These are phyloP conservation scores for Drosophila mojavensis DNA, from an alignment of 1,140 invertebrate genomes.

Conservation along the genomic window DNA sequence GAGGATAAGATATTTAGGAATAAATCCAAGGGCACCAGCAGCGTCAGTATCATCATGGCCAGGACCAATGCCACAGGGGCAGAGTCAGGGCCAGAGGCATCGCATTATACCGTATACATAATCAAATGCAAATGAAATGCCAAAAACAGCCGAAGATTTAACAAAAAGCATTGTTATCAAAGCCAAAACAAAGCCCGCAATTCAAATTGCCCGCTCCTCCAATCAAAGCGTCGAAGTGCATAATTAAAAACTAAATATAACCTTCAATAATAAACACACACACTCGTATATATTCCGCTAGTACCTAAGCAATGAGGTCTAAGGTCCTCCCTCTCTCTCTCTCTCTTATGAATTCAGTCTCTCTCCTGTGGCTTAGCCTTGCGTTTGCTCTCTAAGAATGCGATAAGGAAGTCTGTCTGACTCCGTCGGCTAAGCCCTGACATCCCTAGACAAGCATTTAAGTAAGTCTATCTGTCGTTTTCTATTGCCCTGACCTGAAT, in stretches of 20 bases:
- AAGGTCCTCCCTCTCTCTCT: no score
- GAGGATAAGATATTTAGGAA: slow-evolving; percentile 44
- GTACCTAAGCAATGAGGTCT: neutral
- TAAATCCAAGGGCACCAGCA: slow-evolving; percentile 39
- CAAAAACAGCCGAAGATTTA: slow-evolving; percentile 31
- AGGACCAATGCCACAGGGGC: neutral
- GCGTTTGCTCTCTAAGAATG: no score
- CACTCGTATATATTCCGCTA: neutral
- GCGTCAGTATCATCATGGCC: slow-evolving; percentile 4
- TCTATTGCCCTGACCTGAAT: no score
- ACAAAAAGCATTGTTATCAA: slow-evolving; percentile 15
- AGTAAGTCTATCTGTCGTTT: no score
- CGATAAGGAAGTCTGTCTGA: no score
- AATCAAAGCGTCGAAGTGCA: slow-evolving; percentile 36
- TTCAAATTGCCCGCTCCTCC: slow-evolving; percentile 20
- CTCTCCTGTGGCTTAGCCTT: no score
- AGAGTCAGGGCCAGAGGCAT: neutral
- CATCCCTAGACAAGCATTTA: no score
- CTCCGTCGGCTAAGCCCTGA: no score
- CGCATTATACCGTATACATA: slow-evolving; percentile 28
- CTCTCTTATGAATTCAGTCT: no score
- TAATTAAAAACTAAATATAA: slow-evolving; percentile 50
- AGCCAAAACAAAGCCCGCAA: slow-evolving; percentile 31
- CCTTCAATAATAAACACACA: slow-evolving; percentile 1
- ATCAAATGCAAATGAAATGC: slow-evolving; percentile 69